Conservation (phyloP, 2,888 invertebrate species). For the Anoplius nigerrimus region DNA sequence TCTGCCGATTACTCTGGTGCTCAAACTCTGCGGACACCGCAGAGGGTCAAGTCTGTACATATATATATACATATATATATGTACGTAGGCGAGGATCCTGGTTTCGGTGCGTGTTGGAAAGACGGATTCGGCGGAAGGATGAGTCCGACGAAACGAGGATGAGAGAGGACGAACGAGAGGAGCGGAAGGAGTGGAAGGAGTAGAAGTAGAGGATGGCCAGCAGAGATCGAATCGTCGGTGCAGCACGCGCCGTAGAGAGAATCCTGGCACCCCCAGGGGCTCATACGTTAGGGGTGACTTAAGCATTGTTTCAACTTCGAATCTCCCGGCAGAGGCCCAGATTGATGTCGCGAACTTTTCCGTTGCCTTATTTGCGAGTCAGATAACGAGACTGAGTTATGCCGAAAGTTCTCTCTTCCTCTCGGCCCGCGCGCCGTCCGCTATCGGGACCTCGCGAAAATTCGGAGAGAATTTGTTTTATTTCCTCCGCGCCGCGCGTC, state of each 20-base stretch:
- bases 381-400: constrained; percentile 76
- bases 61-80: background rate
- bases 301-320: constrained; percentile 75
- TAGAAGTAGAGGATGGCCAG: background rate
- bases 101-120: background rate
- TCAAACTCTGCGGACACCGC: background rate
- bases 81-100: background rate
- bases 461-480: constrained; percentile 55
- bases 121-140: background rate
- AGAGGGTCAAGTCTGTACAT: background rate
- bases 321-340: constrained; percentile 72
- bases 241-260: background rate
- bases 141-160: constrained; percentile 17
- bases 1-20: constrained; percentile 24
- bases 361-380: constrained; percentile 75
- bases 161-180: background rate
- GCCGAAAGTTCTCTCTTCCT: constrained; percentile 66
- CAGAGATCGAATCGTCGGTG: constrained; percentile 45
- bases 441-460: constrained; percentile 58
- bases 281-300: constrained; percentile 74
- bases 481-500: constrained; percentile 48
- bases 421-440: constrained; percentile 32
- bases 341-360: constrained; percentile 75
- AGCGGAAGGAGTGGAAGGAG: background rate
- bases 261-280: constrained; percentile 64